Conservation (phyloP, 2,797 vertebrate genomes). For the Buceros bicornis region DNA sequence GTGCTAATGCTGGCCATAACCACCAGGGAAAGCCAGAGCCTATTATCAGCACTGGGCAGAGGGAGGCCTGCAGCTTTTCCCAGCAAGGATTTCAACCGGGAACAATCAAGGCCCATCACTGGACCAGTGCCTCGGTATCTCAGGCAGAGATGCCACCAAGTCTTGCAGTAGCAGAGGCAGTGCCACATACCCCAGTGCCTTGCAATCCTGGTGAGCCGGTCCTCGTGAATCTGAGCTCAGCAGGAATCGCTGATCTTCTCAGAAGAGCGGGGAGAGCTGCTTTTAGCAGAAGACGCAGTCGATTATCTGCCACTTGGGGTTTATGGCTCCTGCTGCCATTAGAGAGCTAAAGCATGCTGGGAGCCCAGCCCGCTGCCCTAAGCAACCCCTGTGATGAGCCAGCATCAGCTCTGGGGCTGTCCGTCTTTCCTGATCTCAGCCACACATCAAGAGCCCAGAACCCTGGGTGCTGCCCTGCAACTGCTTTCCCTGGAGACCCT, state of each 20-base stretch:
- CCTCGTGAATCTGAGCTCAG: background rate
- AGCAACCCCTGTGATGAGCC: rapidly evolving
- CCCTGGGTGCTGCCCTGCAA: background rate
- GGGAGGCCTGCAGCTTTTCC: background rate
- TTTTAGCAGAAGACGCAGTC: background rate
- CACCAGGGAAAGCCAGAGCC: background rate
- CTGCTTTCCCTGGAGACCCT: background rate
- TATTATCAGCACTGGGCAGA: background rate
- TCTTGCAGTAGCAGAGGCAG: background rate
- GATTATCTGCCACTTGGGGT: background rate
- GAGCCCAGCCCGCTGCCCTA: background rate
- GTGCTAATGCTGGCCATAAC: background rate
- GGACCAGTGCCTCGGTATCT: background rate
- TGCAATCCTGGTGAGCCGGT: background rate
- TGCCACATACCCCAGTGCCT: background rate
- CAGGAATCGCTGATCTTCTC: background rate
- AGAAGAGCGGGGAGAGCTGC: background rate
- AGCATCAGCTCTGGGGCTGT: background rate
- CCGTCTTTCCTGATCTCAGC: background rate
- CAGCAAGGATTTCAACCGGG: background rate
- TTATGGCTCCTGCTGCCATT: background rate
- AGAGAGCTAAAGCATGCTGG: rapidly evolving
- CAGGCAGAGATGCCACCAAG: background rate
- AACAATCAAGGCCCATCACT: background rate
- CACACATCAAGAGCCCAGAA: background rate